Base-by-base conservation (phyloP, 2,888 invertebrate species). In the Taphrorychus bicolor region DNA sequence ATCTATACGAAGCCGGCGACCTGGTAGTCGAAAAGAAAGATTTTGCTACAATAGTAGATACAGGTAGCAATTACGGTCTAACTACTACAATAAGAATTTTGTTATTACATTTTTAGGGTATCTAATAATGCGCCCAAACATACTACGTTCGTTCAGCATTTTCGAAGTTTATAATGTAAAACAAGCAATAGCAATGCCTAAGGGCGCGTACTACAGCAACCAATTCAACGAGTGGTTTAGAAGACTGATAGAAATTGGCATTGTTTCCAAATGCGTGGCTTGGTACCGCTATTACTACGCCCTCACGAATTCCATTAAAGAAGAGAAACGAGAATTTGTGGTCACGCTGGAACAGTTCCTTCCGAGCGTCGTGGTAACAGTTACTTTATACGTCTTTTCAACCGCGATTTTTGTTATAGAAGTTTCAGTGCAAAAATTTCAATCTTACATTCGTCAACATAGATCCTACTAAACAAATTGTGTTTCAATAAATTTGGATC, bases 41-140 rank as follows among this genome's bases (percentile, higher is more conserved):
- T 41, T 66, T 66, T 57, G 66, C 66, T 21, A 66, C 66, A 4
- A 32, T 59, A 41, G 49, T 66, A 2, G 66, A 66, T 49, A 40
- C 48, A 14, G 60, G 66, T 60, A 54, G 32, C n/a, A 42, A n/a
- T 5, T 3, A 1, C 32, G 7, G 1, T 32, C 11, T 3, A 2
- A 32, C 32, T n/a, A n/a, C 32, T 32, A 56, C 18, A 56, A 23
- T 11, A 53, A 4, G 14, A 14, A 41, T 40, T 60, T 32, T 22
- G 3, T 9, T 7, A 3, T 2, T 2, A 32, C 32, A 45, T 16
- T 63, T 63, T 32, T n/a, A 63, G 63, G 63, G n/a, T 63, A 19
- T 14, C 18, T 63, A 1, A 63, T 49, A n/a, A 63, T 56, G 32
- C 21, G 56, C 9, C 57, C 56, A 17, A 56, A 63, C 24, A 49